phyloP scores from a whole-genome alignment of 2,797 vertebrate genomes.

The Enteromius anoplus region DNA sequence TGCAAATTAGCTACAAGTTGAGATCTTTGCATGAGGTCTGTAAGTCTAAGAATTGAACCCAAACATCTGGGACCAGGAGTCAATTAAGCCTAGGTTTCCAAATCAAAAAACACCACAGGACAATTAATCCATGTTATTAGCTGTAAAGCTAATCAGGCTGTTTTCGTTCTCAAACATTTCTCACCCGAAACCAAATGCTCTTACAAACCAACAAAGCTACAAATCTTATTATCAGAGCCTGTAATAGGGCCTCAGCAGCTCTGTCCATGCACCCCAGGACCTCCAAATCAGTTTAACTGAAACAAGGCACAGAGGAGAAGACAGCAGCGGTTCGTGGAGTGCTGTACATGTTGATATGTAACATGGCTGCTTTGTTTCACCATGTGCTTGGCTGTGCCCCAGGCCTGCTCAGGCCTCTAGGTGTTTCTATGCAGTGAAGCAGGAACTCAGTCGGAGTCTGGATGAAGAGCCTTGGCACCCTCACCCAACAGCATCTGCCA shows the following conservation, averaged over 20 bases:
- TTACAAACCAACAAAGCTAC: not conserved
- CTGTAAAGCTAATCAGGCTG: constrained; percentile 6
- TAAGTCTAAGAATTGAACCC: constrained; percentile 59
- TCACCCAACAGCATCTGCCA: constrained; percentile 66
- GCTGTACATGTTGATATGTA: constrained; percentile 30
- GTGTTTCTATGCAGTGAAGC: constrained; percentile 40
- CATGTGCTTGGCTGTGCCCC: constrained; percentile 40
- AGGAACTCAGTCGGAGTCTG: constrained; percentile 40
- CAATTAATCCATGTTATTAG: constrained; percentile 28
- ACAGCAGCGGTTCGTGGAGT: constrained; percentile 11
- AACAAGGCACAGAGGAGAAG: constrained; percentile 37
- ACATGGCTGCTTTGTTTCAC: constrained; percentile 32
- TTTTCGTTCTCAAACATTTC: constrained; percentile 11
- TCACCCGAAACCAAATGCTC: not conserved
- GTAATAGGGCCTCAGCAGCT: constrained; percentile 6
- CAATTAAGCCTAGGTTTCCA: constrained; percentile 34
- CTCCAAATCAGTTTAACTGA: constrained; percentile 9
- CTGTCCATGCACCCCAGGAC: constrained; percentile 1
- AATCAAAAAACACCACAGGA: not conserved
- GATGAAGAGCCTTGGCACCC: constrained; percentile 58
- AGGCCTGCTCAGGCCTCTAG: constrained; percentile 34
- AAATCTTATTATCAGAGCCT: constrained; percentile 15
- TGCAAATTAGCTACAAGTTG: constrained; percentile 68
- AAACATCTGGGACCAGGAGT: constrained; percentile 19
- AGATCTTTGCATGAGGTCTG: constrained; percentile 63